phyloP scores from a whole-genome alignment of 2,888 invertebrate genomes.

The Drosophila nr. medialis region DNA sequence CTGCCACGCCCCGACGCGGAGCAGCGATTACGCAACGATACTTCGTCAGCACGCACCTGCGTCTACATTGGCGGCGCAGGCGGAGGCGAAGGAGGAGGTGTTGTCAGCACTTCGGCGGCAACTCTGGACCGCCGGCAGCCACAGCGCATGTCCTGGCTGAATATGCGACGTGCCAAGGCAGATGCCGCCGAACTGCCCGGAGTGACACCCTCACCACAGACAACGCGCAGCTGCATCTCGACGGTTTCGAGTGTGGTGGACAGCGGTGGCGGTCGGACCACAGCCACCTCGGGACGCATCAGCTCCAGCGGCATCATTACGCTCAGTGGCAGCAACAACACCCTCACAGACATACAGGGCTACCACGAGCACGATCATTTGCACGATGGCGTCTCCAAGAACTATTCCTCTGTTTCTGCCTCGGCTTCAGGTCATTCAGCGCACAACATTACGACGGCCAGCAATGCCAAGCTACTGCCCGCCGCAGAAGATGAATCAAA shows the following conservation, averaged over 20 bases:
- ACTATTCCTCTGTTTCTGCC: constrained; percentile 68
- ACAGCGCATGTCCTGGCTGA: constrained; percentile 80
- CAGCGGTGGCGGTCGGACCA: constrained; percentile 77
- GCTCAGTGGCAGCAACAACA: constrained; percentile 83
- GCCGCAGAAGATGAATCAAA: constrained; percentile 83
- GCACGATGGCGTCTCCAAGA: constrained; percentile 74
- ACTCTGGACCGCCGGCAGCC: constrained; percentile 81
- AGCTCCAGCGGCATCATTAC: constrained; percentile 82
- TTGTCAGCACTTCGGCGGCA: constrained; percentile 61
- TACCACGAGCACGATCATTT: constrained; percentile 71
- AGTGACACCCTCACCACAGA: constrained; percentile 82
- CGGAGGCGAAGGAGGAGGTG: constrained; percentile 6
- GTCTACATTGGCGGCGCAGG: constrained; percentile 63
- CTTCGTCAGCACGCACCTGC: constrained; percentile 63
- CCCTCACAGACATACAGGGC: constrained; percentile 82
- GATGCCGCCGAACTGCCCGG: constrained; percentile 62
- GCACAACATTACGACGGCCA: constrained; percentile 83
- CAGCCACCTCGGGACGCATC: constrained; percentile 81
- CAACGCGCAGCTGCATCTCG: constrained; percentile 81
- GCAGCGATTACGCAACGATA: constrained; percentile 73
- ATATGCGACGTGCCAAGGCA: constrained; percentile 76
- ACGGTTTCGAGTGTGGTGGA: constrained; percentile 79
- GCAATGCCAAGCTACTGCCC: constrained; percentile 83
- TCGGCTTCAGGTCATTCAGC: constrained; percentile 65
- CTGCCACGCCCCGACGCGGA: constrained; percentile 61